These are phyloP conservation scores for Cephus sareptanus DNA, from an alignment of 2,888 invertebrate genomes.

Conservation along the genomic window DNA sequence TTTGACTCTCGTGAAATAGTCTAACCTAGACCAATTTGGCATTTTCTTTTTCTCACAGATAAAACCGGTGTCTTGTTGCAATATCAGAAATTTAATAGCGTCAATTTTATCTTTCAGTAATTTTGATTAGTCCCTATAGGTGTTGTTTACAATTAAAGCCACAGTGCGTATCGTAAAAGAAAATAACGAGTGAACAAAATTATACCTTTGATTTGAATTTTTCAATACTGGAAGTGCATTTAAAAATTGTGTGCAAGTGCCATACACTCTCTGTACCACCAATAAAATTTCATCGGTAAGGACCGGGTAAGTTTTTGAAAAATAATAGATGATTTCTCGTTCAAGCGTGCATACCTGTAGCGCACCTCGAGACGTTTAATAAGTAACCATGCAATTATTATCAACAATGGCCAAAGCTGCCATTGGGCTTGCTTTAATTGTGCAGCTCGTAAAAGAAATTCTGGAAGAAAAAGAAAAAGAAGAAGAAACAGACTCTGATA, in stretches of 20 bases:
- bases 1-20: not conserved
- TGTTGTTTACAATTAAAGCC: not conserved
- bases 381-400: not conserved
- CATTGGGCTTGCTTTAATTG: constrained; percentile 3
- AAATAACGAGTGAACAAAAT: not conserved
- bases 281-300: not conserved
- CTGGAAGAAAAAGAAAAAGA: not conserved
- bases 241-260: not conserved
- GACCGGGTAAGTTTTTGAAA: not conserved
- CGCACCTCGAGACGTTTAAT: not conserved
- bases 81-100: not conserved
- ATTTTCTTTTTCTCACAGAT: not conserved
- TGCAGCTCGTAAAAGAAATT: constrained; percentile 17
- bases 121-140: not conserved
- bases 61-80: not conserved
- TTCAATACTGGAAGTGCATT: not conserved
- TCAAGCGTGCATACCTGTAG: not conserved
- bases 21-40: not conserved
- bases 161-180: not conserved
- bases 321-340: not conserved
- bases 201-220: not conserved
- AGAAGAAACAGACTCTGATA: not conserved
- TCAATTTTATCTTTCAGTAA: not conserved
- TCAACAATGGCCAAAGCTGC: constrained; percentile 1
- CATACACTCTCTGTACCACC: not conserved